Conservation (phyloP, 2,888 invertebrate genomes). For the Unio pictorum region DNA sequence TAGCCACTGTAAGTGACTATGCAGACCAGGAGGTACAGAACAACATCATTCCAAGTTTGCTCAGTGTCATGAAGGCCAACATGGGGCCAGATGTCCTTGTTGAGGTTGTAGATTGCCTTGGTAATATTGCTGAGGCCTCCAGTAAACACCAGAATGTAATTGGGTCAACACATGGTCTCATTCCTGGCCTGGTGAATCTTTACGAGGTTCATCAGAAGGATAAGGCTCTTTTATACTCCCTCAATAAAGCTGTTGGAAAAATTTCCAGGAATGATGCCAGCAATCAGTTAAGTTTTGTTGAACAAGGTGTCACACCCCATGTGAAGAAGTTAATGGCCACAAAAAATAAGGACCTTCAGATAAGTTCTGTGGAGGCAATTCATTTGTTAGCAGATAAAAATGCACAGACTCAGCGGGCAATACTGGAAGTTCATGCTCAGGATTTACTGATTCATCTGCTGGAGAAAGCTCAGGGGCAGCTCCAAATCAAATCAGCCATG, state of each 20-base stretch:
- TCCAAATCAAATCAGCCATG: slow-evolving; percentile 66
- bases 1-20: slow-evolving; percentile 52
- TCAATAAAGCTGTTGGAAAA: slow-evolving; percentile 57
- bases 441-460: slow-evolving; percentile 65
- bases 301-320: slow-evolving; percentile 57
- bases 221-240: slow-evolving; percentile 56
- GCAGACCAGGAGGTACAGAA: slow-evolving; percentile 59
- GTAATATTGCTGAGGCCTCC: slow-evolving; percentile 57
- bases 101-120: slow-evolving; percentile 59
- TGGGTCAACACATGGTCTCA: slow-evolving; percentile 46
- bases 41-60: slow-evolving; percentile 60
- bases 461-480: slow-evolving; percentile 54
- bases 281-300: slow-evolving; percentile 64
- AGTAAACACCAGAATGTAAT: slow-evolving; percentile 50
- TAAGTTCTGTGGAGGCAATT: slow-evolving; percentile 66
- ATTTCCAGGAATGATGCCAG: slow-evolving; percentile 45
- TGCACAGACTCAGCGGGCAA: slow-evolving; percentile 56
- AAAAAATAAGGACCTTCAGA: slow-evolving; percentile 62
- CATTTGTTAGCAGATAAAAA: slow-evolving; percentile 63
- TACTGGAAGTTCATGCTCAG: slow-evolving; percentile 59
- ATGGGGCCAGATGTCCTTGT: slow-evolving; percentile 61
- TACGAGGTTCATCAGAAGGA: slow-evolving; percentile 53
- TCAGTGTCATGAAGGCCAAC: slow-evolving; percentile 55
- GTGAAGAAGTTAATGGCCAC: slow-evolving; percentile 58
- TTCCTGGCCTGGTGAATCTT: slow-evolving; percentile 70